Percentiles rank a stretch among this genome's conserved stretches.
These are phyloP conservation scores for Troides oblongomaculatus DNA, from an alignment of 2,888 invertebrate genomes.

Conservation along the genomic window DNA sequence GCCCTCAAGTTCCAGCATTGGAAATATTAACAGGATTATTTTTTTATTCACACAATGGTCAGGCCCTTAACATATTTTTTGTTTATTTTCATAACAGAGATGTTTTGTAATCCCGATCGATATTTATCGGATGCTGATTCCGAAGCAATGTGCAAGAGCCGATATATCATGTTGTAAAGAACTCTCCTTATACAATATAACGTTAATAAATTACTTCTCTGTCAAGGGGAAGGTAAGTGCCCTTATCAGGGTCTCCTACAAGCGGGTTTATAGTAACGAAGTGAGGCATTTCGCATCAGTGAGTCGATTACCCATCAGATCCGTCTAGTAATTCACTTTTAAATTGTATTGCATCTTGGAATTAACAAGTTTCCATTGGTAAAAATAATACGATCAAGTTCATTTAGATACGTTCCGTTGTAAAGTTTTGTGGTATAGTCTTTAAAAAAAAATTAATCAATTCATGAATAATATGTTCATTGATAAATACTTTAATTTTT, in stretches of 20 bases:
- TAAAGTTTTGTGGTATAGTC: not conserved
- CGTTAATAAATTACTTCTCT: constrained; percentile 24
- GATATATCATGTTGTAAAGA: not conserved
- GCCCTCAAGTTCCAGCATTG: too few relatives aligned
- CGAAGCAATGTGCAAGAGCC: not conserved
- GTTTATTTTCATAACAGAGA: not conserved
- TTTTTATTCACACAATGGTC: not conserved
- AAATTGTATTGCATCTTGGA: constrained; percentile 11
- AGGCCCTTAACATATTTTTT: not conserved
- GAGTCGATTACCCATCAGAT: constrained; percentile 14
- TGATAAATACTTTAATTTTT: too few relatives aligned
- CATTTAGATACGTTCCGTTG: not conserved
- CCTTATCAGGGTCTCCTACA: constrained; percentile 24
- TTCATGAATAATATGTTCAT: not conserved
- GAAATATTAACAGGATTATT: too few relatives aligned
- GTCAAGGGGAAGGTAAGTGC: constrained; percentile 25
- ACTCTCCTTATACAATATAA: constrained; percentile 4
- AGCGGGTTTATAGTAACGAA: constrained; percentile 26
- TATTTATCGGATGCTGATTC: constrained; percentile 1
- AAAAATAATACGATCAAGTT: not conserved
- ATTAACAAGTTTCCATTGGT: not conserved
- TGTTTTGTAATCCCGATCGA: not conserved
- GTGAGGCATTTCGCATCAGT: constrained; percentile 22
- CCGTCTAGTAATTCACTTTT: constrained; percentile 19
- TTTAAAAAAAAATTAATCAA: not conserved